Conservation (phyloP, 2,113 vertebrate species). For the Aptenodytes patagonicus region DNA sequence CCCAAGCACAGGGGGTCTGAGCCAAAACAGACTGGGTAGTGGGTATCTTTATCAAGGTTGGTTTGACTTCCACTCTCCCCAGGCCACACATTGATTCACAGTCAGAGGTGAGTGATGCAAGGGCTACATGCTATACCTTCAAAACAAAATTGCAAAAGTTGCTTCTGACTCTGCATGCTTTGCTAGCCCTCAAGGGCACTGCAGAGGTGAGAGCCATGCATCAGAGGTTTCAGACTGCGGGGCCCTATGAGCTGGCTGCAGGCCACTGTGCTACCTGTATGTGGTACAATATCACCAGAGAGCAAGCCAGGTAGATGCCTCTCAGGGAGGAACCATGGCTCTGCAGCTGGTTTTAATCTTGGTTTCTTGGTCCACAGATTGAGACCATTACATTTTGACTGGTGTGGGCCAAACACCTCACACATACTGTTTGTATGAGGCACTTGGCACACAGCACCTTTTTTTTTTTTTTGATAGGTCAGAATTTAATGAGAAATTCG, state of each 20-base stretch:
- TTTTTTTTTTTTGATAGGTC: background rate
- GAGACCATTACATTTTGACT: background rate
- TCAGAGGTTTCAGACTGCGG: background rate
- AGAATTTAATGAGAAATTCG: background rate
- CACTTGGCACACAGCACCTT: background rate
- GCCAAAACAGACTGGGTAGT: background rate
- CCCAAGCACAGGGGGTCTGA: background rate
- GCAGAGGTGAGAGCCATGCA: background rate
- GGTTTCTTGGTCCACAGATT: background rate
- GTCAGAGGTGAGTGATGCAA: background rate
- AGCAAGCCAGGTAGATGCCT: background rate
- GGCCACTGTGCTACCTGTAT: fast-evolving
- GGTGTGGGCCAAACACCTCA: background rate
- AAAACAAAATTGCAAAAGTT: background rate
- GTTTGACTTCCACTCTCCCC: background rate
- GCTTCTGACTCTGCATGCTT: background rate
- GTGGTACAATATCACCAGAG: background rate
- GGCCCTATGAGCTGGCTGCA: fast-evolving
- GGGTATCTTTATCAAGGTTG: background rate
- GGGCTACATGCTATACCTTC: background rate
- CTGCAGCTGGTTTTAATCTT: background rate
- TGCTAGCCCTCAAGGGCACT: background rate
- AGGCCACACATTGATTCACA: background rate
- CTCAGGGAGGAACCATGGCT: background rate
- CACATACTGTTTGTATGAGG: background rate